Percentiles rank a stretch among this genome's conserved stretches.
Evolutionary conservation across 1,140 invertebrate species (phyloP).

Genomic region (Brachionus angularis): DNA sequence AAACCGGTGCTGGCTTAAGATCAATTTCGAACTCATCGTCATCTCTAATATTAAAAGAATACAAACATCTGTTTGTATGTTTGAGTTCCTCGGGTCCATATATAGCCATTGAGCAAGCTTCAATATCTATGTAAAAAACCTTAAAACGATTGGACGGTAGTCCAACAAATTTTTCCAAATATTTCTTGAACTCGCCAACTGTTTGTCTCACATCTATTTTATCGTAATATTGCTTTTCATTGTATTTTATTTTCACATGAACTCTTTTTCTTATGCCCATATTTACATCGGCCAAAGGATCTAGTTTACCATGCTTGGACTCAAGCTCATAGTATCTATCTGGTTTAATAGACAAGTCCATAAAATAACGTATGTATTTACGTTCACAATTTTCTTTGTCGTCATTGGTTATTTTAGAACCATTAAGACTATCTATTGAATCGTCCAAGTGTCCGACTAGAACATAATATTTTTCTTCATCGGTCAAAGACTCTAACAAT

Average conservation of each 20-base stretch:
- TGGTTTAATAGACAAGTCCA: conserved; percentile 62
- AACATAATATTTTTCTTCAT: conserved; percentile 77
- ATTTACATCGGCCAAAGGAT: conserved; percentile 78
- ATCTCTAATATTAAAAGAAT: conserved; percentile 78
- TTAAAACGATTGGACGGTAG: conserved; percentile 75
- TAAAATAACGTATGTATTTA: conserved; percentile 82
- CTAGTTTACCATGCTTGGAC: conserved; percentile 74
- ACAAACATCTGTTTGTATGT: conserved; percentile 77
- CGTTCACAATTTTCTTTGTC: conserved; percentile 83
- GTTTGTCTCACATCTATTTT: conserved; percentile 58
- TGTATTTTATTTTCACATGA: conserved; percentile 74
- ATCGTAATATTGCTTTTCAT: conserved; percentile 66
- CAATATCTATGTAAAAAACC: conserved; percentile 74
- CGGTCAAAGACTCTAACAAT: conserved; percentile 63
- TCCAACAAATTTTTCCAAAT: conserved; percentile 70
- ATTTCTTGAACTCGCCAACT: conserved; percentile 47
- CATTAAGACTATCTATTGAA: conserved; percentile 77
- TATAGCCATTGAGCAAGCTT: conserved; percentile 58
- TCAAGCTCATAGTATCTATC: conserved; percentile 71
- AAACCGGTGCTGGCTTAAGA: conserved; percentile 47
- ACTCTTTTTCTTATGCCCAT: conserved; percentile 77
- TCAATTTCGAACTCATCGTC: conserved; percentile 86
- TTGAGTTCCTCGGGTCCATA: conserved; percentile 77
- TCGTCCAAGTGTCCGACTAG: conserved; percentile 78
- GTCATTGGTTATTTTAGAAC: conserved; percentile 72